These are phyloP conservation scores for Bos taurus DNA, from an alignment of 2,113 vertebrate genomes.

Conservation along the genomic window DNA sequence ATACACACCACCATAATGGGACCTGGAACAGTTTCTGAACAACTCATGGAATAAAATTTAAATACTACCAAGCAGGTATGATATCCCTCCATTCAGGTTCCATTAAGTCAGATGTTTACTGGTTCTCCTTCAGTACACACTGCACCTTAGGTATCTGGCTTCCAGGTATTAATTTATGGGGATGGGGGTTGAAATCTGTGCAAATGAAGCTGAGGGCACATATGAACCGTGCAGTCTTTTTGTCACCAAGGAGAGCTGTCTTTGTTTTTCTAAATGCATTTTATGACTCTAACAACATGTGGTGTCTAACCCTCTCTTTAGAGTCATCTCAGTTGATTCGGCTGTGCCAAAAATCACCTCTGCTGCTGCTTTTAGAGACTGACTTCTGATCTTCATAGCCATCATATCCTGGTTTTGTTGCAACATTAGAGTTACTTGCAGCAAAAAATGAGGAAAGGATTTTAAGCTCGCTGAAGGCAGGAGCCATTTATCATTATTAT, in stretches of 20 bases:
- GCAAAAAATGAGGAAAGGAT: background rate
- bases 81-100: background rate
- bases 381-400: constrained; percentile 55
- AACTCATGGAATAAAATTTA: background rate
- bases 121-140: background rate
- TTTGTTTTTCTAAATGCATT: background rate
- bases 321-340: background rate
- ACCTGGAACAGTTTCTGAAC: background rate
- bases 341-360: constrained; percentile 39
- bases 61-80: background rate
- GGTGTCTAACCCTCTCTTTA: background rate
- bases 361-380: constrained; percentile 62
- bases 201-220: background rate
- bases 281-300: background rate
- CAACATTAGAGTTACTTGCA: background rate
- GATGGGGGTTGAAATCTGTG: background rate
- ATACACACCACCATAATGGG: constrained; percentile 17
- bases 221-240: background rate
- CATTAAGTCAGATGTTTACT: no score
- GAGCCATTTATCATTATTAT: background rate
- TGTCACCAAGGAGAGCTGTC: background rate
- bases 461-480: background rate
- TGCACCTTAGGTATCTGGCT: background rate
- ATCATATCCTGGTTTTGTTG: background rate
- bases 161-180: background rate